These are phyloP conservation scores for Neuroterus valhalla DNA, from an alignment of 1,140 invertebrate genomes.

Conservation along the genomic window DNA sequence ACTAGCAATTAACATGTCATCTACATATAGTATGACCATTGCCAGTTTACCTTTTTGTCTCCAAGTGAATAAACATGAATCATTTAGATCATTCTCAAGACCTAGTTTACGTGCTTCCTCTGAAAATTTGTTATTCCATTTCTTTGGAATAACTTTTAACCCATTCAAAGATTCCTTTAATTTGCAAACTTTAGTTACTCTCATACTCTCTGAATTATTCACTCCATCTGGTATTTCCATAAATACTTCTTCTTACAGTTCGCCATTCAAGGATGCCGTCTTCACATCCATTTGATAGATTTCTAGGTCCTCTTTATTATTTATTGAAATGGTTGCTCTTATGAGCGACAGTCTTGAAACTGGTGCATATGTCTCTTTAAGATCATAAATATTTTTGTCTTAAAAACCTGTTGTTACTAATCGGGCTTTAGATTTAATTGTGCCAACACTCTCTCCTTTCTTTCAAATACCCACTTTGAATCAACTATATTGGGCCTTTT, in stretches of 20 bases:
- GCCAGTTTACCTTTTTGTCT: too few relatives aligned
- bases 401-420: slow-evolving; percentile 52
- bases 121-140: slow-evolving; percentile 43
- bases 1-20: too few relatives aligned
- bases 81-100: slow-evolving; percentile 43
- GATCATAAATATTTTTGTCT: too few relatives aligned
- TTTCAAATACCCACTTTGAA: slow-evolving; percentile 62
- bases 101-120: slow-evolving; percentile 38
- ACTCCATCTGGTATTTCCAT: slow-evolving; percentile 54
- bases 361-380: too few relatives aligned
- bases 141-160: slow-evolving; percentile 46
- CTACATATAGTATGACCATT: too few relatives aligned
- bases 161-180: slow-evolving; percentile 46
- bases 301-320: slow-evolving; percentile 45
- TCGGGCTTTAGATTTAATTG: slow-evolving; percentile 59
- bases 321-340: slow-evolving; percentile 42
- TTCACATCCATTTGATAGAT: slow-evolving; percentile 52
- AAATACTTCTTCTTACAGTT: slow-evolving; percentile 47
- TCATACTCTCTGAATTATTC: slow-evolving; percentile 19
- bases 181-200: slow-evolving; percentile 41
- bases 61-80: slow-evolving; percentile 38
- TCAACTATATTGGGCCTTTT: too few relatives aligned
- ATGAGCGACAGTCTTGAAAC: slow-evolving; percentile 50
- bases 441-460: too few relatives aligned
- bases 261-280: slow-evolving; percentile 53